Base-by-base conservation (phyloP, 1,140 invertebrate genomes). In the Drosophila bipectinata region DNA sequence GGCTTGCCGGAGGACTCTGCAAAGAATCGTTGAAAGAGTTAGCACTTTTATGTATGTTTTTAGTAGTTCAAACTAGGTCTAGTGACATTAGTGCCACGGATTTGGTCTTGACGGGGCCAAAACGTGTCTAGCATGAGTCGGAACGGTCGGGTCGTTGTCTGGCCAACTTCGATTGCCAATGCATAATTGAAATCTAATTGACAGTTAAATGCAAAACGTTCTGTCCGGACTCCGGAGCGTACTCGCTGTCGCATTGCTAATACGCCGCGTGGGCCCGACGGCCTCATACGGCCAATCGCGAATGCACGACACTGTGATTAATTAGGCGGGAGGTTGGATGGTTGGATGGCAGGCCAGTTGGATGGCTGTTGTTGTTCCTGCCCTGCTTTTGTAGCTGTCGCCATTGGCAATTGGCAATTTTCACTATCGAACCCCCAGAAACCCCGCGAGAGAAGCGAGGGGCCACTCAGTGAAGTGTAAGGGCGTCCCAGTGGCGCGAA, bases 121-220 rank as follows among this genome's bases (percentile, higher is more conserved):
- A 79, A 88, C 83, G 82, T 88, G 82, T 76, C 79, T 88, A 64
- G 83, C 82, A 82, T 82, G 52, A 77, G 66, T 75, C 26, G 26
- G 26, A 1, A 4, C 66, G 59, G 14, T 14, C 37, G 44, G 26
- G 41, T 18, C 37, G 79, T 74, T 59, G 75, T 45, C 76, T 54
- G 73, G 68, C 64, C 78, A 77, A 74, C 56, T 73, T 69, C 62
- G 71, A 78, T 87, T 83, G 73, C 57, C 78, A 82, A 88, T 87
- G 83, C 79, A 87, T 88, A 87, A 87, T 87, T 87, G 83, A 88
- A 83, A 88, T 89, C 79, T 88, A 87, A 87, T 85, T 88, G 83
- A 87, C 82, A 87, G 83, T 88, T 87, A 79, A 88, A 82, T 79
- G 75, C 60, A 72, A 79, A 82, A 69, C 67, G 67, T 55, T 71